A percentile compares a stretch with the other conserved stretches of the same genome.
Evolutionary conservation across 2,888 invertebrate genomes (phyloP).

Genomic region (Arrhopalites spinosus): DNA sequence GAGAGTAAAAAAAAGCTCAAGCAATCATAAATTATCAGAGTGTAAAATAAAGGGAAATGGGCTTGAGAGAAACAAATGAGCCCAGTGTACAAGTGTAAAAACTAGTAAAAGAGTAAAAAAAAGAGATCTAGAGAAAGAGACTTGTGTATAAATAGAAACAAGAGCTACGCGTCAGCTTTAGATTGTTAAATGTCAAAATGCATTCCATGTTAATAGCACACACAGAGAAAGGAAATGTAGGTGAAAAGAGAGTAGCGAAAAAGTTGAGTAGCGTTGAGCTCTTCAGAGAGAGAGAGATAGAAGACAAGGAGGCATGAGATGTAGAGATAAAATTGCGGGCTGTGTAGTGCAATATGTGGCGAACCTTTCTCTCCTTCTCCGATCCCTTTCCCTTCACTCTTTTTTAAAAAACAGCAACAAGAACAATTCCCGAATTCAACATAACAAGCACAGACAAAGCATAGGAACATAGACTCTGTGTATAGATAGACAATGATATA

Average conservation of each 20-base stretch:
- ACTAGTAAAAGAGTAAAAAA: too few species aligned
- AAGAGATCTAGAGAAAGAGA: not conserved
- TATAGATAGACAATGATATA: not conserved
- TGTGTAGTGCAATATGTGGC: not conserved
- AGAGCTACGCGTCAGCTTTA: not conserved
- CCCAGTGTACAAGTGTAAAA: too few species aligned
- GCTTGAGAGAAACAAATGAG: too few species aligned
- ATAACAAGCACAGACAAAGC: not conserved
- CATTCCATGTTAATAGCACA: not conserved
- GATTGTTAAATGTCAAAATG: not conserved
- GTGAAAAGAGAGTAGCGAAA: not conserved
- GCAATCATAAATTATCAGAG: too few species aligned
- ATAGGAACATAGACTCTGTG: not conserved
- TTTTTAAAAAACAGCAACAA: not conserved
- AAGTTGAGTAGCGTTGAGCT: too few species aligned
- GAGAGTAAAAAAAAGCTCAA: too few species aligned
- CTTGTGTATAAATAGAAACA: not conserved
- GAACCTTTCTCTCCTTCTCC: not conserved
- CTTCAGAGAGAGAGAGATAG: not conserved
- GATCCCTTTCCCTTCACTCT: not conserved
- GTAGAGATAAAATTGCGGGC: slow-evolving; percentile 1
- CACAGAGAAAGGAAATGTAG: not conserved
- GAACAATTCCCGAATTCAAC: too few species aligned
- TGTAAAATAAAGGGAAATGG: too few species aligned
- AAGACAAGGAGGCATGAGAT: not conserved